These are phyloP conservation scores for Pocillopora grandis DNA, from an alignment of 92 coral and sea anemone genomes.

Conservation along the genomic window DNA sequence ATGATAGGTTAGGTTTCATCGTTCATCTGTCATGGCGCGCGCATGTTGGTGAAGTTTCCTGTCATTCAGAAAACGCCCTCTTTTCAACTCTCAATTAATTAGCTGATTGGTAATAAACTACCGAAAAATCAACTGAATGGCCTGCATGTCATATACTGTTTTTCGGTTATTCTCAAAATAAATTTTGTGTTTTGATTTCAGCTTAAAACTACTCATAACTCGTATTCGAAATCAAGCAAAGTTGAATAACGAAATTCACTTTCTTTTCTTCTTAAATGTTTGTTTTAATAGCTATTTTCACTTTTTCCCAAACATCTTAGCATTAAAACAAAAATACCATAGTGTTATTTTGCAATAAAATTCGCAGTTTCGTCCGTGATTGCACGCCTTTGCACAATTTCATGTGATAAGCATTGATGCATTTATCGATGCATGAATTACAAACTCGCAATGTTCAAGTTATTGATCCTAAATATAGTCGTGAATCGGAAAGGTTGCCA, in stretches of 20 bases:
- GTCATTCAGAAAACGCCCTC: slow-evolving; percentile 4
- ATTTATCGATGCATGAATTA: not conserved
- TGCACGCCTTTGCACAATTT: not conserved
- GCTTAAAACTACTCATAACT: no score
- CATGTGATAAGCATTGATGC: not conserved
- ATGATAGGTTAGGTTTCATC: not conserved
- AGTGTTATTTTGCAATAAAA: no score
- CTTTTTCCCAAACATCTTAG: not conserved
- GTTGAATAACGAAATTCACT: not conserved
- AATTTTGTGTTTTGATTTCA: no score
- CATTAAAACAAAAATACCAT: no score
- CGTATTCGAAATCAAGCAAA: not conserved
- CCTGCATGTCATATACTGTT: not conserved
- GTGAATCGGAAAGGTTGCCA: slow-evolving; percentile 1
- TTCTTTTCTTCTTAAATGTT: not conserved
- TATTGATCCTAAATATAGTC: not conserved
- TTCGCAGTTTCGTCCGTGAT: no score
- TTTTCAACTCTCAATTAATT: slow-evolving; percentile 14
- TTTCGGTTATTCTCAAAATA: not conserved
- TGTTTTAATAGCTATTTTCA: not conserved
- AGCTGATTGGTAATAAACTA: not conserved
- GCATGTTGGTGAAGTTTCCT: not conserved
- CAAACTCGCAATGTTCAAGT: not conserved
- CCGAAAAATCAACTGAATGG: not conserved
- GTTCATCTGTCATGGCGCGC: not conserved